Conservation (phyloP, 1,140 invertebrate genomes). For the Mizuhopecten yessoensis region DNA sequence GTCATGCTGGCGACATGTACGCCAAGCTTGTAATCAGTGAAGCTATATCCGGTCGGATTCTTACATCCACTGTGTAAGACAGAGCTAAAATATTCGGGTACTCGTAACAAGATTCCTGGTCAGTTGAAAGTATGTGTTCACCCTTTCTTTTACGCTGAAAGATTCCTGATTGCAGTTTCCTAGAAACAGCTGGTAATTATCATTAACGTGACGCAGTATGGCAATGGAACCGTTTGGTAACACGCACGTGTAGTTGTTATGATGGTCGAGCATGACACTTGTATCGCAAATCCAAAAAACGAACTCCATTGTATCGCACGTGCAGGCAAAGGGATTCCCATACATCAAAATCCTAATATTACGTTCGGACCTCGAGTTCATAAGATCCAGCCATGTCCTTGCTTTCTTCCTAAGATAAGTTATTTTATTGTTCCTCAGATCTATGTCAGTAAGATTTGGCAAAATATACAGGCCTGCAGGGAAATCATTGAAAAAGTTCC, state of each 20-base stretch:
- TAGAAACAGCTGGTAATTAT: not conserved
- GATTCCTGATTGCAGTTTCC: not conserved
- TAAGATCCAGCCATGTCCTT: not conserved
- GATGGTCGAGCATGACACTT: not conserved
- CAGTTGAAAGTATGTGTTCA: too few species aligned
- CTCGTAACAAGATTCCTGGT: too few species aligned
- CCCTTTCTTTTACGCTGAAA: too few species aligned
- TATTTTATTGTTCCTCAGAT: not conserved
- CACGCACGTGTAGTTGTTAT: not conserved
- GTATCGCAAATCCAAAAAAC: conserved; percentile 21
- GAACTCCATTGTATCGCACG: not conserved
- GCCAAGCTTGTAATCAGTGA: too few species aligned
- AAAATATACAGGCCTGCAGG: not conserved
- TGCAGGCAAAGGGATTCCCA: not conserved
- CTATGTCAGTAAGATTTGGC: not conserved
- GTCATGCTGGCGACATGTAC: too few species aligned
- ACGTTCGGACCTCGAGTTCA: not conserved
- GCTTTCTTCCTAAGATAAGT: not conserved
- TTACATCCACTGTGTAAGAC: too few species aligned
- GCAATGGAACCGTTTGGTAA: not conserved
- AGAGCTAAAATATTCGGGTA: too few species aligned
- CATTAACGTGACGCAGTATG: not conserved
- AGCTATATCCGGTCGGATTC: too few species aligned
- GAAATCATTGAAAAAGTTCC: conserved; percentile 11
- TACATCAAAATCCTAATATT: not conserved